Evolutionary conservation across 1,140 invertebrate species (phyloP), one percentile per base, ranked within the genome.

Genomic region (Sitophilus oryzae): DNA sequence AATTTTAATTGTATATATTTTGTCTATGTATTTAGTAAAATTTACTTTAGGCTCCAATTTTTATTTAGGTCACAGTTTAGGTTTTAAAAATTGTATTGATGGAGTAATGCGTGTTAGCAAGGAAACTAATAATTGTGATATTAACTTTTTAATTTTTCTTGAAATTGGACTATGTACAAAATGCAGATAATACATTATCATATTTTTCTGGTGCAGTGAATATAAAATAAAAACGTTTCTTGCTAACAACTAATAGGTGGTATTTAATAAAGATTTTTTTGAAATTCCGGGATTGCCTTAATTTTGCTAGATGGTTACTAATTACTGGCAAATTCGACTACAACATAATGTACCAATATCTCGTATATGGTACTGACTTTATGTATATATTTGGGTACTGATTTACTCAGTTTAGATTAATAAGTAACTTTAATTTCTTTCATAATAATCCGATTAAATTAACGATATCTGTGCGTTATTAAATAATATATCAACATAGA

Each of bases 1-100:
- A 50, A 18, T 20, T 50, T 40, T 18, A 61, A 41, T 36, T 61
- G 59, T 57, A 58, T 40, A 51, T 58, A 47, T 42, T 48, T 53
- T 56, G 36, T 36, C 23, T 23, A 22, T 47, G 18, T 44, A 18
- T 43, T 47, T 60, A 60, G 59, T 45, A 35, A 60, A 60, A 56
- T 60, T 59, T 60, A 34, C 19, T 34, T 54, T 34, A 14, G 15
- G 37, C n/a, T 50, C 35, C 18, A 38, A 16, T 52, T 43, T 37
- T 20, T n/a, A 9, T 36, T 52, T 41, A 43, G 49, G 37, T 42
- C 38, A 42, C 36, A 16, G 8, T 8, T 36, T 53, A 51, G 42
- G 48, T 25, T 43, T 47, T 6, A 30, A 30, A 6, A 6, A 30
- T 6, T 30, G 25, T n/a, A n/a, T 30, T 30, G 25, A 6, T 30